Percentiles rank a stretch among this genome's conserved stretches.
Evolutionary conservation across 2,113 vertebrate genomes (phyloP).

Genomic region (Sylvilagus bachmani): DNA sequence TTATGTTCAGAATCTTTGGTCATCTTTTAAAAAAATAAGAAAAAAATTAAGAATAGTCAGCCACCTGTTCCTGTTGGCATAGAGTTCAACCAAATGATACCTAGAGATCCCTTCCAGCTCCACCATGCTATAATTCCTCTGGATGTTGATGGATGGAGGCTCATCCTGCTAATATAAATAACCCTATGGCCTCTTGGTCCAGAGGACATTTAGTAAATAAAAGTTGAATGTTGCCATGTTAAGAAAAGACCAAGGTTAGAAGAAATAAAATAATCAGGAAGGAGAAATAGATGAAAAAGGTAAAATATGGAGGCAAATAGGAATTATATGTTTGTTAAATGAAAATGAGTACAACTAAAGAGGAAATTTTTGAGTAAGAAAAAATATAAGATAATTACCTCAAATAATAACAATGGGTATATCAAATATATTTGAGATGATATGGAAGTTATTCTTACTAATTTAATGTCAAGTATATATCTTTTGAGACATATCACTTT

Average conservation of each 20-base stretch:
- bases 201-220: constrained; percentile 58
- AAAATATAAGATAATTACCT: constrained; percentile 34
- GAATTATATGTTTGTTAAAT: not conserved
- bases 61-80: constrained; percentile 74
- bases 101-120: constrained; percentile 58
- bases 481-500: constrained; percentile 30
- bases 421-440: not conserved
- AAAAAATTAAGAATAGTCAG: constrained; percentile 53
- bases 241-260: constrained; percentile 52
- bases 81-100: constrained; percentile 64
- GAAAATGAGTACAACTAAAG: constrained; percentile 12
- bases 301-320: constrained; percentile 43
- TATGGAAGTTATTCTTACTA: not conserved
- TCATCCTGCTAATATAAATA: constrained; percentile 72
- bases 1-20: constrained; percentile 53
- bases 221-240: constrained; percentile 53
- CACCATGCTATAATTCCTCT: constrained; percentile 16
- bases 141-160: constrained; percentile 63
- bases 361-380: constrained; percentile 13
- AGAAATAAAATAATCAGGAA: constrained; percentile 31
- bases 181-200: constrained; percentile 60
- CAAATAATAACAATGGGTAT: not conserved
- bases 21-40: constrained; percentile 62
- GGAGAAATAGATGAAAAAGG: constrained; percentile 13
- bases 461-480: constrained; percentile 38